Conservation (phyloP, 2,797 vertebrate genomes). For the Taenioides sp. region DNA sequence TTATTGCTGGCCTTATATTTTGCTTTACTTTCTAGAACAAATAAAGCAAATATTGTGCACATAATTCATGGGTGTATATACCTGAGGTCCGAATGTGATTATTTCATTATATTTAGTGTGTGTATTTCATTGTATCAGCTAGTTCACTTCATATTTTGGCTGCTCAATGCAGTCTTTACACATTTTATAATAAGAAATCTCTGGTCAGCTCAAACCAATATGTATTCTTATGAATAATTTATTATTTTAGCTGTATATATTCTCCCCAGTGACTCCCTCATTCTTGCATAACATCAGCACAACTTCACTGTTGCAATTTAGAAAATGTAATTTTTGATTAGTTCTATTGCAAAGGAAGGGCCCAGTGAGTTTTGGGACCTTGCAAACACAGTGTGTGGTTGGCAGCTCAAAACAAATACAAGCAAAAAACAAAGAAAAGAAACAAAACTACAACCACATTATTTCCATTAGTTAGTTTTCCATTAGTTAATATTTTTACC, state of each 20-base stretch:
- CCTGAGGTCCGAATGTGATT: slow-evolving; percentile 23
- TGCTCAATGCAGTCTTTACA: slow-evolving; percentile 2
- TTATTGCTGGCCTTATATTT: too few relatives aligned
- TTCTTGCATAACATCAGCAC: slow-evolving; percentile 19
- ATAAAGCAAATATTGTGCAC: too few relatives aligned
- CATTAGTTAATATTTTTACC: too few relatives aligned
- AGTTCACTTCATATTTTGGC: background rate
- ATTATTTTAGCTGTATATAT: slow-evolving; percentile 40
- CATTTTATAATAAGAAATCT: slow-evolving; percentile 11
- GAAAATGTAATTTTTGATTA: background rate
- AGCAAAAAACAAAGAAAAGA: background rate
- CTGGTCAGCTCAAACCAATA: slow-evolving; percentile 6
- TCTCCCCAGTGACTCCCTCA: slow-evolving; percentile 35
- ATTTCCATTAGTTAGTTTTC: too few relatives aligned
- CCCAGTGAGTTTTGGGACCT: background rate
- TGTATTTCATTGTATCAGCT: slow-evolving; percentile 8
- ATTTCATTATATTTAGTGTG: slow-evolving; percentile 32
- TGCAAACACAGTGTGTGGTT: background rate
- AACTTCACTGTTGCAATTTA: slow-evolving; percentile 15
- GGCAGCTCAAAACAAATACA: background rate
- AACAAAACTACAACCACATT: background rate
- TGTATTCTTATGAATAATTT: slow-evolving; percentile 50
- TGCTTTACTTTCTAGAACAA: too few relatives aligned
- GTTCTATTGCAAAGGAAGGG: background rate
- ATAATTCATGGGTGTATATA: background rate